phyloP scores from a whole-genome alignment of 2,888 invertebrate genomes.

The Seira sanloemensis region DNA sequence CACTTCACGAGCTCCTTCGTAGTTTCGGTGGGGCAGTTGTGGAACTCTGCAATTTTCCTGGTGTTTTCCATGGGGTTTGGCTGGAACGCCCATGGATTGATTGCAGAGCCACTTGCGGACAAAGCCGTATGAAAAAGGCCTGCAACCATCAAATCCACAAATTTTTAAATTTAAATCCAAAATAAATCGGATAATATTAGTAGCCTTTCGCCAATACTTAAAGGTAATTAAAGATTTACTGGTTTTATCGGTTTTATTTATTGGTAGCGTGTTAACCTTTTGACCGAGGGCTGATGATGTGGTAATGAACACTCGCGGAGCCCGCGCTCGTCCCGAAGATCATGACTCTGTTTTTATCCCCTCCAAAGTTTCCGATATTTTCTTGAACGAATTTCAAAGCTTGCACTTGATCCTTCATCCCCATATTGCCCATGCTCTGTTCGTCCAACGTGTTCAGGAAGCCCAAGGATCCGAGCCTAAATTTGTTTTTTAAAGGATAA shows the following conservation, averaged over 20 bases:
- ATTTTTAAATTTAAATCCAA: not conserved
- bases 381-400: slow-evolving; percentile 56
- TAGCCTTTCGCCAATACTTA: too few species aligned
- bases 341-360: slow-evolving; percentile 44
- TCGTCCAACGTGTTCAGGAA: slow-evolving; percentile 61
- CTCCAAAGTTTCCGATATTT: slow-evolving; percentile 60
- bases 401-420: slow-evolving; percentile 60
- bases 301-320: slow-evolving; percentile 54
- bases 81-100: slow-evolving; percentile 67
- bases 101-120: slow-evolving; percentile 60
- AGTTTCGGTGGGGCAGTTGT: slow-evolving; percentile 49
- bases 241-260: too few species aligned
- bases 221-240: too few species aligned
- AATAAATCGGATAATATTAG: too few species aligned
- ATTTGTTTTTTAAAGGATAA: too few species aligned
- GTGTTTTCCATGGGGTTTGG: slow-evolving; percentile 56
- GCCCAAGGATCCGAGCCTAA: slow-evolving; percentile 21
- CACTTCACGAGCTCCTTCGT: slow-evolving; percentile 52
- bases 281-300: slow-evolving; percentile 47
- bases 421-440: slow-evolving; percentile 49
- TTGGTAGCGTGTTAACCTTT: too few species aligned
- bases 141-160: not conserved
- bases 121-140: slow-evolving; percentile 62
- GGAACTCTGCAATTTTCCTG: slow-evolving; percentile 38
- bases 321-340: slow-evolving; percentile 65